Evolutionary conservation across 2,888 invertebrate genomes (phyloP).

Genomic region (Lamellibrachia satsuma): DNA sequence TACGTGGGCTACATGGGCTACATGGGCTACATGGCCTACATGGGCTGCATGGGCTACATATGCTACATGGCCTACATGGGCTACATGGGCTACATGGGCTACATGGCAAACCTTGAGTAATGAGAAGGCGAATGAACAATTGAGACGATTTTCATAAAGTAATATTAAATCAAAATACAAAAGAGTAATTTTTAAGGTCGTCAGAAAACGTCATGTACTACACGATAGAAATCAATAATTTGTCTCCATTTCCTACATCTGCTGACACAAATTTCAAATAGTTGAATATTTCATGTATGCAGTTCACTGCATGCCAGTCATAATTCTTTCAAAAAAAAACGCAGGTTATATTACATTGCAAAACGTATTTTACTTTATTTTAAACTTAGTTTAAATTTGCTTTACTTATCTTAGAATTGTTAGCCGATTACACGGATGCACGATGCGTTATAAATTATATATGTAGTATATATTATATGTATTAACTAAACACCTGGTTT

Average conservation of each 20-base stretch:
- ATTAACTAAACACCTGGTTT: no score
- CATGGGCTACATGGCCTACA: no score
- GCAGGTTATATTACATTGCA: no score
- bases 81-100: background rate
- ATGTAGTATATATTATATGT: no score
- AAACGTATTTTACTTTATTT: no score
- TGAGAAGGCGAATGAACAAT: background rate
- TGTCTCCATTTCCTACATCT: background rate
- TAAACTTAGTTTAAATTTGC: no score
- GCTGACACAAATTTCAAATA: background rate
- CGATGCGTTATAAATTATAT: no score
- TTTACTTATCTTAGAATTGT: no score
- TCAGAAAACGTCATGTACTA: background rate
- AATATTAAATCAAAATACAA: background rate
- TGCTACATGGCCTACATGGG: background rate
- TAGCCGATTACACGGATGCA: no score
- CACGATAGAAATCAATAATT: background rate
- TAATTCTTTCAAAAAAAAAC: background rate
- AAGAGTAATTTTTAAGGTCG: no score
- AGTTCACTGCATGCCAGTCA: background rate
- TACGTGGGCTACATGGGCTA: no score
- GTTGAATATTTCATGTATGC: background rate
- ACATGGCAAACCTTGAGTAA: background rate
- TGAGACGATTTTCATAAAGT: background rate
- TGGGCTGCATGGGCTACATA: background rate